A percentile compares a stretch with the other conserved stretches of the same genome.
Conservation (phyloP, 2,888 invertebrate species). For the Pogonocherus hispidulus region DNA sequence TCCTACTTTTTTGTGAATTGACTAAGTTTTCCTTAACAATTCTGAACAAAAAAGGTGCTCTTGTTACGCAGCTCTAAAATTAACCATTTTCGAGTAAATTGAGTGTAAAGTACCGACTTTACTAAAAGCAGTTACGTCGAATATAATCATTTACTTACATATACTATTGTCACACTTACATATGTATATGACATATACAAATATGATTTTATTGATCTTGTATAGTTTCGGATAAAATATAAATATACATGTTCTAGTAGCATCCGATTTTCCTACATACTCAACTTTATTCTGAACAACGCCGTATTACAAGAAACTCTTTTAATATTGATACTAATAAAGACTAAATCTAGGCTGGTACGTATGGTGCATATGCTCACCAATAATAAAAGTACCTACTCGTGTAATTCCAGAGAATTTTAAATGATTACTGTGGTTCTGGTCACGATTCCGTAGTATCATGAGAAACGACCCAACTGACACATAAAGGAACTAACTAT, state of each 20-base stretch:
- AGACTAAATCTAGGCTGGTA: slow-evolving; percentile 10
- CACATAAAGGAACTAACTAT: slow-evolving; percentile 36
- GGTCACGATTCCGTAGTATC: slow-evolving; percentile 44
- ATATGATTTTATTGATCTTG: too few species aligned
- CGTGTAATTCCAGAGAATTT: slow-evolving; percentile 40
- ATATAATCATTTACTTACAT: too few species aligned
- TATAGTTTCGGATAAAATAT: too few species aligned
- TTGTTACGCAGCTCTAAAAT: too few species aligned
- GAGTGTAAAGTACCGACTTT: too few species aligned
- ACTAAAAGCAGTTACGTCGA: too few species aligned
- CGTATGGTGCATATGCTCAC: slow-evolving; percentile 13
- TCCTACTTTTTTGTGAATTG: too few species aligned
- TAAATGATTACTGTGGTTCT: slow-evolving; percentile 41
- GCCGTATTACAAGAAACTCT: neutral
- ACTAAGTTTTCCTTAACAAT: too few species aligned
- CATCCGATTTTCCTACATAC: neutral
- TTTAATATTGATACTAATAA: slow-evolving; percentile 19
- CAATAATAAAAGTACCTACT: slow-evolving; percentile 36
- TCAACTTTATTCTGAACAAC: neutral
- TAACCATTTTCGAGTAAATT: too few species aligned
- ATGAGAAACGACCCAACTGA: slow-evolving; percentile 44
- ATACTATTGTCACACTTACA: too few species aligned
- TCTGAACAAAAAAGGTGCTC: too few species aligned
- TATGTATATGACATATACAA: too few species aligned
- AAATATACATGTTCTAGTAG: neutral